Base-by-base conservation (phyloP, 1,140 invertebrate genomes). In the Micrasema longulum region DNA sequence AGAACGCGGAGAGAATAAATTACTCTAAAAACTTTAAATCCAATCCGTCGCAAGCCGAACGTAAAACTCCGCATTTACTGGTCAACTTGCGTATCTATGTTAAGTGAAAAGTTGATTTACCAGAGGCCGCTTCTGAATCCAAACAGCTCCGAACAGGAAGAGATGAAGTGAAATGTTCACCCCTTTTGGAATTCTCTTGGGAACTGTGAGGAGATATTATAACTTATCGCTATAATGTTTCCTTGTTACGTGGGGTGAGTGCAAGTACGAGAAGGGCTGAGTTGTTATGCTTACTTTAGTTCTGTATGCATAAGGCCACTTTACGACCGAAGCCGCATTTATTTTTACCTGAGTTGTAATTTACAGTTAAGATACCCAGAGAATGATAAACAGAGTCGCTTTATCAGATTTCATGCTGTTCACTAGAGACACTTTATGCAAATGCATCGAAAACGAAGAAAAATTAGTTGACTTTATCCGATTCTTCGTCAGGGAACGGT, bases 181-280 rank as follows among this genome's bases (percentile, higher is more conserved):
- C 66, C 66, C 66, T 69, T 57, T 35, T 67, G 9, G 50, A 38
- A 55, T 67, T 67, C 66, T 69, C 68, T 20, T 47, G 41, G 65
- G 66, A 35, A 52, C 71, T 45, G 45, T 45, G 41, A 62, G 57
- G 65, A 75, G 69, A 72, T 75, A 75, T 75, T 71, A 75, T 75
- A 75, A 75, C 69, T 75, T 75, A 75, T 75, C 72, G 73, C 73
- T 72, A 69, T 75, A 75, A 75, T 75, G 73, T 72, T 75, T 75
- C 73, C 73, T 75, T 75, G 73, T 75, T 75, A 75, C 66, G 38
- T 10, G 41, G 52, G 23, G 66, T 23, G 53, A 22, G 67, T 36
- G 16, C 12, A 50, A 53, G 48, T 23, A 12, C 38, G 57, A n/a
- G 57, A 62, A 18, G 43, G 6, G 20, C 16, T 16, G 20, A 63